Percentiles rank a stretch among this genome's conserved stretches.
Evolutionary conservation across 2,888 invertebrate genomes (phyloP).

Genomic region (Gymnosoma rotundatum): DNA sequence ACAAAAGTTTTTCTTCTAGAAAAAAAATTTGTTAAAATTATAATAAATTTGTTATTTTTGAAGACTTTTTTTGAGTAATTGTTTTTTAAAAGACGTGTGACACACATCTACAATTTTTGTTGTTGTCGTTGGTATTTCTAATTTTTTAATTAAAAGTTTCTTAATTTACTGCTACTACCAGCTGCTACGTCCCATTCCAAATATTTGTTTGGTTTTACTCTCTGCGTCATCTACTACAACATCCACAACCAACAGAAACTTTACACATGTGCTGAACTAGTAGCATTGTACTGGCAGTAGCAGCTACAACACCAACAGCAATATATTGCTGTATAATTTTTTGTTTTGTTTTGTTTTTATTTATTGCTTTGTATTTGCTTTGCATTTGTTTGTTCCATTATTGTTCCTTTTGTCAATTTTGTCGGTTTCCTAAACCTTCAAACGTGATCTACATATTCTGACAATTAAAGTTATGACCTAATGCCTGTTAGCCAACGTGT

Average conservation of each 20-base stretch:
- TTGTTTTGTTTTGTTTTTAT: constrained; percentile 2
- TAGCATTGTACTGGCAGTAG: neutral
- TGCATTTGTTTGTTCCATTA: neutral
- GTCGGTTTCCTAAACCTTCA: constrained; percentile 88
- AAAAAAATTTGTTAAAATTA: no score
- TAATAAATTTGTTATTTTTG: no score
- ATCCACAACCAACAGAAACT: no score
- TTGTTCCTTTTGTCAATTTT: constrained; percentile 4
- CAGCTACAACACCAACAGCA: no score
- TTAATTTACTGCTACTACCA: constrained; percentile 6
- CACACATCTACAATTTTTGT: no score
- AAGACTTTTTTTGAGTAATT: no score
- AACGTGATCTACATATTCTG: constrained; percentile 86
- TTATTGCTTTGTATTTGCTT: neutral
- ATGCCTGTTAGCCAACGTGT: constrained; percentile 75
- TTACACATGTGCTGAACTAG: neutral
- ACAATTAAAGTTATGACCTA: constrained; percentile 89
- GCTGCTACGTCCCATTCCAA: neutral
- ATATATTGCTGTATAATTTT: constrained; percentile 1
- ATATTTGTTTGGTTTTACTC: constrained; percentile 18
- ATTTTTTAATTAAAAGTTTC: constrained; percentile 4
- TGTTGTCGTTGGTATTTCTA: neutral
- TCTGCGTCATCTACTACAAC: neutral
- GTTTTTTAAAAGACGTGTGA: no score
- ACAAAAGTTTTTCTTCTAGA: no score